Evolutionary conservation across 2,888 invertebrate genomes (phyloP).

Genomic region (Drosophila rubida): DNA sequence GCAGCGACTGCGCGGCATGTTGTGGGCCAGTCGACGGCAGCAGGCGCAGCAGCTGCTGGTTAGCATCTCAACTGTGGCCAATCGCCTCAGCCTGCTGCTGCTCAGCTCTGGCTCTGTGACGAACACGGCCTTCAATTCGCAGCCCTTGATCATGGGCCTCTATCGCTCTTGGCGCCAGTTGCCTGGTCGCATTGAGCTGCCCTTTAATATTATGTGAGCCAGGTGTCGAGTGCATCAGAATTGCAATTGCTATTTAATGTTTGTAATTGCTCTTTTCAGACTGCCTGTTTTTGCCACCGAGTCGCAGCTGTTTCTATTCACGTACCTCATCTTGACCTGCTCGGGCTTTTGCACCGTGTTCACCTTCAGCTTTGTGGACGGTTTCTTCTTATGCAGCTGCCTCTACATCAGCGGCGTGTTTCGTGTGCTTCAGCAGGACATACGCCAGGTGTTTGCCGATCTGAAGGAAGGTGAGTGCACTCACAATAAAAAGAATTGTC

Average conservation of each 20-base stretch:
- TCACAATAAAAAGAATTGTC: too few relatives aligned
- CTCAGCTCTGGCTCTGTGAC: constrained; percentile 71
- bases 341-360: constrained; percentile 81
- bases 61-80: constrained; percentile 60
- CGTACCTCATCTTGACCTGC: constrained; percentile 71
- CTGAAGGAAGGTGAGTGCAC: constrained; percentile 62
- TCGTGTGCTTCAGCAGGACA: constrained; percentile 79
- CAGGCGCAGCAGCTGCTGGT: constrained; percentile 63
- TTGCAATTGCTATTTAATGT: not conserved
- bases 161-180: constrained; percentile 55
- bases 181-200: constrained; percentile 67
- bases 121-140: constrained; percentile 69
- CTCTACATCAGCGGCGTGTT: constrained; percentile 79
- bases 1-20: constrained; percentile 59
- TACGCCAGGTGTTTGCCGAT: constrained; percentile 68
- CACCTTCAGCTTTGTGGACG: constrained; percentile 81
- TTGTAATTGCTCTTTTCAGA: constrained; percentile 49
- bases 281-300: constrained; percentile 69
- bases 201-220: constrained; percentile 81
- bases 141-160: constrained; percentile 71
- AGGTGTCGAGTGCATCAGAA: not conserved
- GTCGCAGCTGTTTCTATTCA: constrained; percentile 72
- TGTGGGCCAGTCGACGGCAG: constrained; percentile 48
- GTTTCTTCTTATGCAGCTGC: constrained; percentile 82
- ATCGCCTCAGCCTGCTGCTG: constrained; percentile 64